A percentile compares a stretch with the other conserved stretches of the same genome.
phyloP scores from a whole-genome alignment of 2,888 invertebrate species.

The Sinopyrophorus schimmeli region DNA sequence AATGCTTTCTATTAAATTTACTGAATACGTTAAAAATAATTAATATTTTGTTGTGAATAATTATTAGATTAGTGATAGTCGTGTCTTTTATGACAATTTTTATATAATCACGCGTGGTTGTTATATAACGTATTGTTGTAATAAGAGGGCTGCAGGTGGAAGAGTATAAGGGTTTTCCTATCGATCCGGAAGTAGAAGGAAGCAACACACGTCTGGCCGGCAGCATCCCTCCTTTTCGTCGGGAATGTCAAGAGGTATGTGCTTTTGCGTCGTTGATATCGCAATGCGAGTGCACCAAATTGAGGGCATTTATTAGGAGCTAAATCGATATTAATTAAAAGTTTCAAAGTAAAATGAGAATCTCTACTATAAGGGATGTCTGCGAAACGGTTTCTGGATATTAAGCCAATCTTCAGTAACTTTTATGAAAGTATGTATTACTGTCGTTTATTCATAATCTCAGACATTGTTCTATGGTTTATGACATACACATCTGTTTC shows the following conservation, averaged over 20 bases:
- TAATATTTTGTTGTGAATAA: too few species aligned
- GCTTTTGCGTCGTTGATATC: conserved; percentile 32
- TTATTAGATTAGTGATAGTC: too few species aligned
- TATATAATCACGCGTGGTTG: conserved; percentile 27
- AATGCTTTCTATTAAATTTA: too few species aligned
- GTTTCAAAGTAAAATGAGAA: conserved; percentile 29
- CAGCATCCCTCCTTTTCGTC: conserved; percentile 38
- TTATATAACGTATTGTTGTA: conserved; percentile 30
- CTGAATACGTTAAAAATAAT: too few species aligned
- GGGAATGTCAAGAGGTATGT: conserved; percentile 38
- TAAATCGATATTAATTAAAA: conserved; percentile 31
- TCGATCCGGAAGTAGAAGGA: conserved; percentile 39
- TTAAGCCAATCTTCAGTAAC: conserved; percentile 20
- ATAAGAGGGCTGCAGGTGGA: conserved; percentile 33
- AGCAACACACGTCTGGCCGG: conserved; percentile 38
- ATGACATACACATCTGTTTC: too few species aligned
- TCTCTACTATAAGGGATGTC: conserved; percentile 17
- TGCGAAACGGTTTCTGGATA: conserved; percentile 20
- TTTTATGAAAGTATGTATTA: conserved; percentile 12
- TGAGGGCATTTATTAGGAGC: conserved; percentile 27
- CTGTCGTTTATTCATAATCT: too few species aligned
- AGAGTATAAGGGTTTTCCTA: conserved; percentile 33
- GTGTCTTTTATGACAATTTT: too few species aligned
- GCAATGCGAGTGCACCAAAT: conserved; percentile 30
- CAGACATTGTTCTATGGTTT: too few species aligned